Evolutionary conservation across 1,140 invertebrate genomes (phyloP), one percentile per base, ranked within the genome.

Genomic region (Spodoptera litura): DNA sequence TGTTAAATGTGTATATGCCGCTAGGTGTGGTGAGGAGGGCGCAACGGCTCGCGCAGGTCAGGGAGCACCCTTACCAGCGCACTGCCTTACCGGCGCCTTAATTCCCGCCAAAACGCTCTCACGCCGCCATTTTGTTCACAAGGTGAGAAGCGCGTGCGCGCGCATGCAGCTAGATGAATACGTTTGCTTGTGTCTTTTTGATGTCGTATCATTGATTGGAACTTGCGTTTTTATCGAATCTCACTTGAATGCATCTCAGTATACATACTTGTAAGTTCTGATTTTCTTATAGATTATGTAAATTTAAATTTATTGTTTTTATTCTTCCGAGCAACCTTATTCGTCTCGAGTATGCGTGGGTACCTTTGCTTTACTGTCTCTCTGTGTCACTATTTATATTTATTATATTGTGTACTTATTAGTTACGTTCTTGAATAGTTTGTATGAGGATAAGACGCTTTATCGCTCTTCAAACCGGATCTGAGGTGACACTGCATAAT

Each of bases 1-100:
- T 91, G 88, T 89, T 93, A 89, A 89, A 94, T 90, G 80, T 94
- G 85, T 70, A 79, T 94, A 86, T 95, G 93, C 91, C 90, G 95
- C 92, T 95, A 95, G 95, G 95, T 95, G 95, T 96, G 92, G 95
- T 96, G 94, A 95, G 95, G 95, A 96, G 96, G 95, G 97, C 97
- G 95, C 97, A 96, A 95, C 96, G 97, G 93, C 97, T 97, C 95
- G 96, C 96, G 96, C 97, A 97, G 95, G 96, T 97, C 94, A 96
- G 97, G 96, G 97, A 98, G 95, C 97, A 98, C 96, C 97, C 97
- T 95, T 98, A 98, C 96, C 97, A 98, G 96, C 97, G 97, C 96
- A 97, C 97, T 92, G 97, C 92, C 87, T 90, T 94, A 88, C 93
- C 92, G 85, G 92, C 92, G 89, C 92, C 92, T 85, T 94, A 94